These are phyloP conservation scores for Holothuria glaberrima DNA, from an alignment of 35 echinoderm and acorn worm genomes.

Conservation along the genomic window DNA sequence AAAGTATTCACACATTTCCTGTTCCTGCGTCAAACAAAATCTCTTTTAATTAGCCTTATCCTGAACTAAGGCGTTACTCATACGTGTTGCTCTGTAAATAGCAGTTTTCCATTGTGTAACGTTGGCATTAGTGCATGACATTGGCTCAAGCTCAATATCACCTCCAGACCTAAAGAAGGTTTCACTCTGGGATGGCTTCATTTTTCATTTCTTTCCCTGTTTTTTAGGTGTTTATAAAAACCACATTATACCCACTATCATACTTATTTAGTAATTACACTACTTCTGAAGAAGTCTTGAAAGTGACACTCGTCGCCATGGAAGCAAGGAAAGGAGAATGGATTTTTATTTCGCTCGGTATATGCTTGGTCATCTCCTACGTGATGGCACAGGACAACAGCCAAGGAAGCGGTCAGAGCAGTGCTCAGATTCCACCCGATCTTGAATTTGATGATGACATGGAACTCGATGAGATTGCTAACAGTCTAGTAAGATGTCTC, in stretches of 20 bases:
- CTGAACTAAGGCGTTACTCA: slow-evolving; percentile 8
- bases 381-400: background rate
- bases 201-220: no score
- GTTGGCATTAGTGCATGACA: background rate
- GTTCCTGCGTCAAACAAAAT: background rate
- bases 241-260: no score
- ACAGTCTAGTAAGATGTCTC: slow-evolving; percentile 7
- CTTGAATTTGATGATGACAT: slow-evolving; percentile 37
- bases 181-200: no score
- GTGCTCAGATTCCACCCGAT: slow-evolving; percentile 9
- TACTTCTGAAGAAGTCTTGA: no score
- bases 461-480: slow-evolving; percentile 7
- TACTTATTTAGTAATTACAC: no score
- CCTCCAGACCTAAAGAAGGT: no score
- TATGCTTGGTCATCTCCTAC: background rate
- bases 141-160: background rate
- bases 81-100: background rate
- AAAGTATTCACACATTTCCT: slow-evolving; percentile 12
- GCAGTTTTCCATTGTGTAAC: background rate
- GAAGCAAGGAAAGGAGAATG: slow-evolving; percentile 10
- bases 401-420: background rate
- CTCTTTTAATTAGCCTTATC: background rate
- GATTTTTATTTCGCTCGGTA: background rate
- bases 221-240: no score
- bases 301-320: background rate